These are phyloP conservation scores for Agrotis exclamationis DNA, from an alignment of 2,888 invertebrate species.

Conservation along the genomic window DNA sequence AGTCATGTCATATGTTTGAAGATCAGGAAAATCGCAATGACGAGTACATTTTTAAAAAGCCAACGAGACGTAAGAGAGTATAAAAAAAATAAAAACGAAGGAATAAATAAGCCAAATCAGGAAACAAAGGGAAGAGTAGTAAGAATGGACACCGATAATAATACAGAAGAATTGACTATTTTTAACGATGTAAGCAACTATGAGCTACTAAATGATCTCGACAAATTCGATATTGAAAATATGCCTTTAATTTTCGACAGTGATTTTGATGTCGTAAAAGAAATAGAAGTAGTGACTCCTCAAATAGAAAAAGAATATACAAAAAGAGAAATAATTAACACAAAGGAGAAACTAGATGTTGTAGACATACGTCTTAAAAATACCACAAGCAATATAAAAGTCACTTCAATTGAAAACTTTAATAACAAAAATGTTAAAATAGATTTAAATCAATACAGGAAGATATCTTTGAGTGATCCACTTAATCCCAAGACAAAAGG, in stretches of 20 bases:
- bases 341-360: conserved; percentile 29
- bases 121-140: conserved; percentile 33
- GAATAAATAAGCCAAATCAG: conserved; percentile 33
- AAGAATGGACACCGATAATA: conserved; percentile 32
- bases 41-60: conserved; percentile 30
- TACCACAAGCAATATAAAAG: conserved; percentile 28
- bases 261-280: conserved; percentile 31
- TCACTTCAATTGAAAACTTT: conserved; percentile 26
- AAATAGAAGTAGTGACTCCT: conserved; percentile 32
- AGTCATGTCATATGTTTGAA: conserved; percentile 28
- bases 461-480: conserved; percentile 28
- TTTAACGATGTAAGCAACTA: conserved; percentile 25
- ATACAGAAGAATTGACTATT: conserved; percentile 26
- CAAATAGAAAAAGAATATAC: conserved; percentile 31
- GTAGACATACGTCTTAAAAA: conserved; percentile 28
- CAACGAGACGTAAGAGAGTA: conserved; percentile 23
- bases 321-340: conserved; percentile 30
- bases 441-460: conserved; percentile 29
- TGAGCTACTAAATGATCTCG: conserved; percentile 23
- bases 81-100: conserved; percentile 30
- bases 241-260: conserved; percentile 29
- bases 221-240: conserved; percentile 26
- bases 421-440: conserved; percentile 18
- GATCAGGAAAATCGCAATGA: conserved; percentile 31
- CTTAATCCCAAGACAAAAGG: conserved; percentile 28